Evolutionary conservation across 1,140 invertebrate species (phyloP), one percentile per base, ranked within the genome.

Genomic region (Hycleus cichorii): DNA sequence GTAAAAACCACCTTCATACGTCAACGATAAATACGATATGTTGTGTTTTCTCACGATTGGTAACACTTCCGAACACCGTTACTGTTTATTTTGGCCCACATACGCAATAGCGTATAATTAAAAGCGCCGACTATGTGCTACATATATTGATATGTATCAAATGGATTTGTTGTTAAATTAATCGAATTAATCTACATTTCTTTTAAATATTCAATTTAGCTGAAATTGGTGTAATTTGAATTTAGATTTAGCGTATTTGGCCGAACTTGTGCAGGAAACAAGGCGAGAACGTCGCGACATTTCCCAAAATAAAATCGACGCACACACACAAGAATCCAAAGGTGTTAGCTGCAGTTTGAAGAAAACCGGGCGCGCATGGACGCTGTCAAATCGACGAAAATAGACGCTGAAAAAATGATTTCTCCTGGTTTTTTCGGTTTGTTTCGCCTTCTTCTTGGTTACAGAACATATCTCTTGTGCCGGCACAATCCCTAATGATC

Each of bases 11-110:
- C 9, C 9, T 47, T 47, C n/a, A 47, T 26, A 18, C 12, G 44
- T 12, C 25, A 46, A 46, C 44, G 25, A 46, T 24, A 46, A 11
- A 12, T 46, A 46, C 18, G 39, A 43, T 52, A 40, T 12, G 42
- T 53, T 38, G 24, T 25, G 42, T 46, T 45, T 53, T 53, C 51
- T 53, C 51, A 53, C 51, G 51, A 45, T 53, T 53, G 51, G 51
- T 27, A 38, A 53, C 51, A 53, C 42, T 53, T 46, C 32, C 32
- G 51, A 53, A 32, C 26, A 45, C n/a, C 40, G 11, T 53, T 53
- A 46, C 38, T 46, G 51, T 53, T 53, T 53, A 53, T 32, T 27
- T 53, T 53, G 51, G 51, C 51, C 18, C 26, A 32, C 32, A 32
- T 32, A 32, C 7, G 47, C 38, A n/a, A 27, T 9, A 45, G 42